Evolutionary conservation across 2,113 vertebrate species (phyloP).

Genomic region (Australoheros scitulus): DNA sequence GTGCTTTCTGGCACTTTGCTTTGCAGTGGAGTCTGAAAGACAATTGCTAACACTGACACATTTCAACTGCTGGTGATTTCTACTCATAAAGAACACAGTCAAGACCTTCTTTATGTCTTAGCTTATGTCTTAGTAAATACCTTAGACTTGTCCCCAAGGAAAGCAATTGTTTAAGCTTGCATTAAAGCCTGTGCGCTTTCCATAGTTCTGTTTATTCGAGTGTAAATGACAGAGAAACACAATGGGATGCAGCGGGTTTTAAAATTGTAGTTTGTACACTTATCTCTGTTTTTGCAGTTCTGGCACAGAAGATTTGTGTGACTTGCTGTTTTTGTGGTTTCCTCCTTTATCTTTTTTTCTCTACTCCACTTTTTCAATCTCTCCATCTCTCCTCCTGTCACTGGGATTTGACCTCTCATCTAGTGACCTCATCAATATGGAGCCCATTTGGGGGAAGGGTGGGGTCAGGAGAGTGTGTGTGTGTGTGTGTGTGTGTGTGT

Average conservation of each 20-base stretch:
- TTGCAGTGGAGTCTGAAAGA: neutral
- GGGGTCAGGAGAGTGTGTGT: conserved; percentile 37
- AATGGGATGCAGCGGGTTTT: neutral
- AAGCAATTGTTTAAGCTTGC: neutral
- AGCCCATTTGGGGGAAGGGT: conserved; percentile 59
- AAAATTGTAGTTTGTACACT: too few relatives aligned
- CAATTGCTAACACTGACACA: neutral
- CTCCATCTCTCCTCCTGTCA: conserved; percentile 27
- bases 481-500: conserved; percentile 10
- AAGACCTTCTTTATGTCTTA: neutral
- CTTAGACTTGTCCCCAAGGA: neutral
- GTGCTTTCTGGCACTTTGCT: neutral
- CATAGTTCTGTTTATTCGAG: neutral
- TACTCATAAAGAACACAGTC: neutral
- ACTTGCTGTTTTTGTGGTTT: neutral
- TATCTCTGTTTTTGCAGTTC: neutral
- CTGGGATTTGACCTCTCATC: conserved; percentile 50
- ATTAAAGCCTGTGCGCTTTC: neutral
- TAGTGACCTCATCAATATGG: conserved; percentile 68
- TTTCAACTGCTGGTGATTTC: neutral
- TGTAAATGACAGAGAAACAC: neutral
- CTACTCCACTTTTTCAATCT: neutral
- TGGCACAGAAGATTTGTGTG: neutral
- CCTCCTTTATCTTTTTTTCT: neutral
- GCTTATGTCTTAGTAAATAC: too few relatives aligned